Percentiles rank a stretch among this genome's conserved stretches.
Evolutionary conservation across 1,140 invertebrate species (phyloP).

Genomic region (Nixonia krombeini): DNA sequence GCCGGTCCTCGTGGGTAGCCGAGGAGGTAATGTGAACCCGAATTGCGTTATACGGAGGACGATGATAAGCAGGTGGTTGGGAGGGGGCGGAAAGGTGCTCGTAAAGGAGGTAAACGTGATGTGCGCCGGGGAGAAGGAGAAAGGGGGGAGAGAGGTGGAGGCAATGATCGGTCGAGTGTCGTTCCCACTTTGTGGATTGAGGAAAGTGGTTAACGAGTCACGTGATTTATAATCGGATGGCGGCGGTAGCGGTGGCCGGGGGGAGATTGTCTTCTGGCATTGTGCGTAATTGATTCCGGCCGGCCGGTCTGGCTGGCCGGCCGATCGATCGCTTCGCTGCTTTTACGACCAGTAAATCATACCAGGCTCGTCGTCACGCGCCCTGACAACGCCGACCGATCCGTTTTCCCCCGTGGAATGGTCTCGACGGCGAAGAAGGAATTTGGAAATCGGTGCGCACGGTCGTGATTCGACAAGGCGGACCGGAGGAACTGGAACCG

Average conservation of each 20-base stretch:
- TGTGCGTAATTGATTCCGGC: not conserved
- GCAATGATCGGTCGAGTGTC: constrained; percentile 35
- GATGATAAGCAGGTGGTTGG: constrained; percentile 69
- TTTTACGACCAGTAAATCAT: not conserved
- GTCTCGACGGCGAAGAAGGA: no score
- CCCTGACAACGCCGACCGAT: no score
- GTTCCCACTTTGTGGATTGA: constrained; percentile 43
- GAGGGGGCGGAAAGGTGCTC: constrained; percentile 53
- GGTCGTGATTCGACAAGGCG: no score
- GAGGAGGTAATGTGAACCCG: no score
- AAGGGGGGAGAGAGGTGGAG: constrained; percentile 26
- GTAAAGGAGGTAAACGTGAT: constrained; percentile 45
- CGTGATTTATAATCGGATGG: constrained; percentile 19
- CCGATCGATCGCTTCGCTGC: not conserved
- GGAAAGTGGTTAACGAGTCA: constrained; percentile 40
- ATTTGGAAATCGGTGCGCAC: no score
- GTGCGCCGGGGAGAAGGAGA: constrained; percentile 23
- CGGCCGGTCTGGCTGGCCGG: no score
- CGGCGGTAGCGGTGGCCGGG: not conserved
- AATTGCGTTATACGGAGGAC: constrained; percentile 68
- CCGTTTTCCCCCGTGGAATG: no score
- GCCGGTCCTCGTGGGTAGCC: no score
- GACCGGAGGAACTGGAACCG: not conserved
- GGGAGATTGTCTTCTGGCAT: not conserved
- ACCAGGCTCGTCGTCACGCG: not conserved